Conservation (phyloP, 2,888 invertebrate genomes). For the Zele albiditarsus region DNA sequence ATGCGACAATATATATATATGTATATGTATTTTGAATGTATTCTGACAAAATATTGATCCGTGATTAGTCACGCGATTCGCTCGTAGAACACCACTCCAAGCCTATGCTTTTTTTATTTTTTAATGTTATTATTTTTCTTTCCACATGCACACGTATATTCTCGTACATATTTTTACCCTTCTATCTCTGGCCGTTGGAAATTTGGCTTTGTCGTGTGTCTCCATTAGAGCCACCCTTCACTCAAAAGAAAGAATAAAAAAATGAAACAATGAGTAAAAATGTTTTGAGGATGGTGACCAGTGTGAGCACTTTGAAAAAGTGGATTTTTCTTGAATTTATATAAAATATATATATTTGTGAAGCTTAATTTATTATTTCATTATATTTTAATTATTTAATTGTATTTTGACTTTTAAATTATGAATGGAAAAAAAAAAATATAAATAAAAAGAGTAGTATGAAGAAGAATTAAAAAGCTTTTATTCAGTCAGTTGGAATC, state of each 20-base stretch:
- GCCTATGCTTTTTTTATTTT: conserved; percentile 59
- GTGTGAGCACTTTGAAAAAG: no score
- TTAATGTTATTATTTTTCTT: conserved; percentile 53
- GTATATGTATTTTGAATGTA: conserved; percentile 33
- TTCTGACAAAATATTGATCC: conserved; percentile 69
- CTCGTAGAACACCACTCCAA: conserved; percentile 71
- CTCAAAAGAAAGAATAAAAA: neutral
- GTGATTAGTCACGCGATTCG: conserved; percentile 72
- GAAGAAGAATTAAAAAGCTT: no score
- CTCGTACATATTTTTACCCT: neutral
- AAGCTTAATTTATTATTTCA: no score
- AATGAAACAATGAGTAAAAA: neutral
- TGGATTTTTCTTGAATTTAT: no score
- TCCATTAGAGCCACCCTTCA: neutral
- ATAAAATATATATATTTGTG: no score
- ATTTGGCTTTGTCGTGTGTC: neutral
- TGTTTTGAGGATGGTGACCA: no score
- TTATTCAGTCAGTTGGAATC: no score
- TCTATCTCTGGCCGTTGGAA: neutral
- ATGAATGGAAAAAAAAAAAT: no score
- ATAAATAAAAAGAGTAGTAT: no score
- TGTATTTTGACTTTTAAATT: no score
- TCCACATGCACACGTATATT: conserved; percentile 23
- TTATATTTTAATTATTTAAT: no score
- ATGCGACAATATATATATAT: conserved; percentile 30